A percentile compares a stretch with the other conserved stretches of the same genome.
Evolutionary conservation across 2,113 vertebrate genomes (phyloP).

Genomic region (Vombatus ursinus): DNA sequence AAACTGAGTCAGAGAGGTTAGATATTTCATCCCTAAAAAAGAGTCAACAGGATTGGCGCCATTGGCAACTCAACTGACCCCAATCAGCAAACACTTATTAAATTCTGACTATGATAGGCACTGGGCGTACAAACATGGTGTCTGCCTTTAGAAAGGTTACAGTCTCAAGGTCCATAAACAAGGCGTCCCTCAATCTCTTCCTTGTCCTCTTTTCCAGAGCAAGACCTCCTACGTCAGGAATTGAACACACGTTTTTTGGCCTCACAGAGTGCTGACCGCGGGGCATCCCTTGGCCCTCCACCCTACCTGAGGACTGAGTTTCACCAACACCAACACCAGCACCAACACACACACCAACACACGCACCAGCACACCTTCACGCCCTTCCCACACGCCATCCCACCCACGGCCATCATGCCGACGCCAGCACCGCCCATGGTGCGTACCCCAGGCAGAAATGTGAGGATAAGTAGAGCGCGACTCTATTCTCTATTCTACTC

Average conservation of each 20-base stretch:
- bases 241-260: conserved; percentile 98
- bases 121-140: too few species aligned
- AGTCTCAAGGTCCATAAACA: accelerated
- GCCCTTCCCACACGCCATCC: conserved; percentile 96
- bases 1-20: neutral
- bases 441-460: conserved; percentile 99
- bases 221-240: conserved; percentile 98
- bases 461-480: conserved; percentile 95
- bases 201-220: conserved; percentile 86
- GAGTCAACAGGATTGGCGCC: neutral
- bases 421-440: conserved; percentile 99
- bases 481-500: conserved; percentile 74
- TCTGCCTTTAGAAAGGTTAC: neutral
- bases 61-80: neutral
- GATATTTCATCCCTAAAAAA: neutral
- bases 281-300: conserved; percentile 95
- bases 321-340: conserved; percentile 98
- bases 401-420: conserved; percentile 95
- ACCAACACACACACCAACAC: conserved; percentile 97
- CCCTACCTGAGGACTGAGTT: conserved; percentile 99
- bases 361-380: conserved; percentile 99
- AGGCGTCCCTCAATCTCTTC: neutral
- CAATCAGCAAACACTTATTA: neutral
- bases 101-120: too few species aligned
- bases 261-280: conserved; percentile 96